Percentiles rank a stretch among this genome's conserved stretches.
These are phyloP conservation scores for Tetramorium simillimum DNA, from an alignment of 1,140 invertebrate species.

Conservation along the genomic window DNA sequence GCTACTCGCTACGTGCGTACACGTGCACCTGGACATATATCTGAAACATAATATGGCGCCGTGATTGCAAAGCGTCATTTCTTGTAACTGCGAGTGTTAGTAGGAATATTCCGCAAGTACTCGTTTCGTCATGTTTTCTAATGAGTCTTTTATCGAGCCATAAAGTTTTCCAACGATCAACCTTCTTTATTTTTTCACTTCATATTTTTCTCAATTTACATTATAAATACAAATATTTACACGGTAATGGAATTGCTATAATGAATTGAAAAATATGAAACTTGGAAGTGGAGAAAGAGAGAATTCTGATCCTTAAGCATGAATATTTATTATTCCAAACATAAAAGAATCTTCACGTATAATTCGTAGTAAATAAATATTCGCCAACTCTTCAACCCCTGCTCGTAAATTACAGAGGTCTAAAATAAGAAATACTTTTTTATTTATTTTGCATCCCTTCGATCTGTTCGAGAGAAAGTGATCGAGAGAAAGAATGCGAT, in stretches of 20 bases:
- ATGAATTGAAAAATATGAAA: background rate
- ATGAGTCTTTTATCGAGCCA: background rate
- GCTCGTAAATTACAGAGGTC: background rate
- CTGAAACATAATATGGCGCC: constrained; percentile 14
- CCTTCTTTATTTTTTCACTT: background rate
- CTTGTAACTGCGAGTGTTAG: background rate
- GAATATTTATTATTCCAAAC: background rate
- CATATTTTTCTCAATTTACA: background rate
- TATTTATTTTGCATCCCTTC: too few relatives aligned
- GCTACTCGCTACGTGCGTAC: background rate
- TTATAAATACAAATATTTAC: background rate
- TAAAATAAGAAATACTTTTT: background rate
- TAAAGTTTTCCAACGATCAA: background rate
- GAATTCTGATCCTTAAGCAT: background rate
- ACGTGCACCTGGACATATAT: background rate
- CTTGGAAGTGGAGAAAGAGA: background rate
- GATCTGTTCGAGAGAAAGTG: background rate
- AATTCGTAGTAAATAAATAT: background rate
- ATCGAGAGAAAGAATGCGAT: background rate
- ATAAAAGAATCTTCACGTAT: background rate
- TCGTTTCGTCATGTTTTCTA: background rate
- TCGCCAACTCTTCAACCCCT: background rate
- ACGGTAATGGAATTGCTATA: too few relatives aligned
- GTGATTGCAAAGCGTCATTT: background rate
- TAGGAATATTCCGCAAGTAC: background rate